Evolutionary conservation across 2,888 invertebrate species (phyloP).

Genomic region (Dysmachus trigonus): DNA sequence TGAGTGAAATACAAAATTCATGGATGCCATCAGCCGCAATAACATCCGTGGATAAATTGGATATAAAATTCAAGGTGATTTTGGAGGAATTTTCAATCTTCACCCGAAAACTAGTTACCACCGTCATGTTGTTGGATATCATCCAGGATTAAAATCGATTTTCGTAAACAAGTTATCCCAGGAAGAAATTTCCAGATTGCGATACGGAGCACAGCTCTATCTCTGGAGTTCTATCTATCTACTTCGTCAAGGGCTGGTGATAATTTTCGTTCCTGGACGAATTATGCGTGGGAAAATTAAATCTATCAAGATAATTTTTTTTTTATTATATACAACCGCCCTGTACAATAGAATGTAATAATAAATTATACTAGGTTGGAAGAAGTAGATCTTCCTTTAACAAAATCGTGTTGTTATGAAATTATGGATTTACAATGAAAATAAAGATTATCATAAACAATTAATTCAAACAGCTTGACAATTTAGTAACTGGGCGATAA

Average conservation of each 20-base stretch:
- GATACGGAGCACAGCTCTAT: background rate
- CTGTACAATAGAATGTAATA: too few relatives aligned
- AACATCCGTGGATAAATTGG: slow-evolving; percentile 5
- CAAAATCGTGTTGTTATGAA: too few relatives aligned
- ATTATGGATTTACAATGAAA: too few relatives aligned
- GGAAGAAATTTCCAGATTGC: background rate
- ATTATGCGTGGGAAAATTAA: background rate
- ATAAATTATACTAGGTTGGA: too few relatives aligned
- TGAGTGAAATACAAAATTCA: background rate
- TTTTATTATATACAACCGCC: too few relatives aligned
- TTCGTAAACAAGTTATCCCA: slow-evolving; percentile 10
- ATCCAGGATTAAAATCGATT: slow-evolving; percentile 34
- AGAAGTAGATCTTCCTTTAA: too few relatives aligned
- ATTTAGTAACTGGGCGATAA: too few relatives aligned
- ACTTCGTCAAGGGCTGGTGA: background rate
- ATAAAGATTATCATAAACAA: too few relatives aligned
- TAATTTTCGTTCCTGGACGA: background rate
- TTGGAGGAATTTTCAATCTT: slow-evolving; percentile 5
- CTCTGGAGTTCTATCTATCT: background rate
- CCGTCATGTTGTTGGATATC: background rate
- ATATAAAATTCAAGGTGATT: background rate
- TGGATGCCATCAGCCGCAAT: background rate
- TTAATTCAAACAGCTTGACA: too few relatives aligned
- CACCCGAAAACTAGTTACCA: slow-evolving; percentile 8
- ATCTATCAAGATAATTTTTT: background rate